Conservation (phyloP, 2,888 invertebrate species). For the Eurytoma adleriae region DNA sequence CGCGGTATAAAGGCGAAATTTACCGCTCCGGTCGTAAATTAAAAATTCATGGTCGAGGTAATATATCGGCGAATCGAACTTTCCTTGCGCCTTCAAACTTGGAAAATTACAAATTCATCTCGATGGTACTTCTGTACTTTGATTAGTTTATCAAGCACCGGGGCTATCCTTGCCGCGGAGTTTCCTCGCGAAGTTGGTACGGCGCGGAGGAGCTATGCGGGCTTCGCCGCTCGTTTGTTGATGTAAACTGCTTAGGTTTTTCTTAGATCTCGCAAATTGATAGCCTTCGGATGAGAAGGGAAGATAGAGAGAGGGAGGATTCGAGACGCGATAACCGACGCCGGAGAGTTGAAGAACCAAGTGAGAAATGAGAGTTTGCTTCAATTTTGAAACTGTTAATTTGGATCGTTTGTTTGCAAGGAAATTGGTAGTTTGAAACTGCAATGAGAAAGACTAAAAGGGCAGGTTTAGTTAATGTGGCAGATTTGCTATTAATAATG, state of each 20-base stretch:
- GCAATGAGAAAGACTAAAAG: too few relatives aligned
- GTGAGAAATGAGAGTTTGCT: not conserved
- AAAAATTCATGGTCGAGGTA: not conserved
- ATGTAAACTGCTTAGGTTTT: not conserved
- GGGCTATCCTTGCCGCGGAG: too few relatives aligned
- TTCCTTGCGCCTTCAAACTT: not conserved
- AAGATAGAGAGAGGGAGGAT: conserved; percentile 14
- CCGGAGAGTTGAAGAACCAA: conserved; percentile 12
- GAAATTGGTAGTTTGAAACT: too few relatives aligned
- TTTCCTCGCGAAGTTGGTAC: too few relatives aligned
- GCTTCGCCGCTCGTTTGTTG: conserved; percentile 22
- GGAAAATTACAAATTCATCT: conserved; percentile 13
- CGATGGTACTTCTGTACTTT: not conserved
- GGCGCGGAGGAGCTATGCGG: not conserved
- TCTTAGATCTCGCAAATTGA: conserved; percentile 36
- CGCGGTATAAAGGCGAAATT: not conserved
- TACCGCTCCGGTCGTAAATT: not conserved
- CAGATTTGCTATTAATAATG: too few relatives aligned
- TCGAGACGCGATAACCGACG: conserved; percentile 4
- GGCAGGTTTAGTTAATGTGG: too few relatives aligned
- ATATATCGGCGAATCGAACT: not conserved
- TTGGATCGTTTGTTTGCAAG: too few relatives aligned
- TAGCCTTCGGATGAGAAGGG: conserved; percentile 13
- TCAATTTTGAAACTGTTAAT: too few relatives aligned
- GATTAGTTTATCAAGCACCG: not conserved